phyloP scores from a whole-genome alignment of 1,140 invertebrate species.

The Laupala kohalensis region DNA sequence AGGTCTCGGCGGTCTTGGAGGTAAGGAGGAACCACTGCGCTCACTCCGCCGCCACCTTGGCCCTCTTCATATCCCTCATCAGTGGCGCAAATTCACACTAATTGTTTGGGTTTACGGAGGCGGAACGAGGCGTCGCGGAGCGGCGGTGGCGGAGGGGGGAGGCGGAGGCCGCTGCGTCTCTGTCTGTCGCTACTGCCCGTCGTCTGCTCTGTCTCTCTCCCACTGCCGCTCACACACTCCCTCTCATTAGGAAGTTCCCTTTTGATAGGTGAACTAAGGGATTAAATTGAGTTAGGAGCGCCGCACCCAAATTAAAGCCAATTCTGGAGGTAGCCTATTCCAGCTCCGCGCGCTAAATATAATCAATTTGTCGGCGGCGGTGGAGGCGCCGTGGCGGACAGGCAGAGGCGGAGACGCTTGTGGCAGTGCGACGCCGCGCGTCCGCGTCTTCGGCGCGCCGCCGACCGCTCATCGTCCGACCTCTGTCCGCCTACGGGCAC shows the following conservation, averaged over 20 bases:
- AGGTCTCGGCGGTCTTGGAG: constrained; percentile 5
- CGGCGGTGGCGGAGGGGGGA: no score
- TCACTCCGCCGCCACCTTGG: neutral
- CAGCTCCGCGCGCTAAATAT: constrained; percentile 12
- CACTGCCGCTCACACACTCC: constrained; percentile 5
- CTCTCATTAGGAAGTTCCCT: constrained; percentile 14
- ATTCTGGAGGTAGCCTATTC: constrained; percentile 16
- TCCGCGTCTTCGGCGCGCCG: neutral
- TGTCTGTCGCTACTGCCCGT: neutral
- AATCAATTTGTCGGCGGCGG: constrained; percentile 12
- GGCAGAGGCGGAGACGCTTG: neutral
- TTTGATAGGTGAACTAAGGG: constrained; percentile 12
- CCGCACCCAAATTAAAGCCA: constrained; percentile 13
- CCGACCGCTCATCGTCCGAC: neutral
- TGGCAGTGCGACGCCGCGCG: neutral
- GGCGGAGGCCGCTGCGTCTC: no score
- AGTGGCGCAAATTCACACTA: constrained; percentile 11
- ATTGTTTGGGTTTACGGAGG: constrained; percentile 9
- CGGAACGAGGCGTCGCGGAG: neutral
- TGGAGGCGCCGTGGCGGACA: constrained; percentile 2
- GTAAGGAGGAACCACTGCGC: neutral
- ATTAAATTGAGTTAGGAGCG: constrained; percentile 15
- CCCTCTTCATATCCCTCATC: constrained; percentile 4
- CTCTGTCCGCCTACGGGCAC: neutral
- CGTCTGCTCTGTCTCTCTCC: constrained; percentile 1